phyloP scores from a whole-genome alignment of 2,888 invertebrate species.

The Drosophila austrosaltans region DNA sequence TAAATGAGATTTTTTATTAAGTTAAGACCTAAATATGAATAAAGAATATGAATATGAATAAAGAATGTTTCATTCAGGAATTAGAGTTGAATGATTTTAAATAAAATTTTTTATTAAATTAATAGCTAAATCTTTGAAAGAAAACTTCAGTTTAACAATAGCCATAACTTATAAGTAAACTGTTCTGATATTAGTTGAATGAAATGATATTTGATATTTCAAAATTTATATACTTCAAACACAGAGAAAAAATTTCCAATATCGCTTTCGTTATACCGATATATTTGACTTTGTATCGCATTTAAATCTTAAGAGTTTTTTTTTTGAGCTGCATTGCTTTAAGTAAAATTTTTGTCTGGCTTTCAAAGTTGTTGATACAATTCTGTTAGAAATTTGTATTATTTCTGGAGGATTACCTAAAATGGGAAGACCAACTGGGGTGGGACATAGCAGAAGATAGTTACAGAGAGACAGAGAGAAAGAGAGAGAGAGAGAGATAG shows the following conservation, averaged over 20 bases:
- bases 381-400: slow-evolving; percentile 71
- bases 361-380: slow-evolving; percentile 58
- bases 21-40: too few species aligned
- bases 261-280: neutral
- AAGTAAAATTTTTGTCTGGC: slow-evolving; percentile 72
- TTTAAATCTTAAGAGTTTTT: neutral
- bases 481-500: neutral
- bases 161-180: too few species aligned
- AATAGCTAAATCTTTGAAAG: too few species aligned
- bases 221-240: too few species aligned
- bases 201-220: too few species aligned
- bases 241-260: neutral
- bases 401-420: slow-evolving; percentile 31
- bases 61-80: too few species aligned
- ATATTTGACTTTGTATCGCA: slow-evolving; percentile 5
- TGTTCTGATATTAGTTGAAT: too few species aligned
- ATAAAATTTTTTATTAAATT: too few species aligned
- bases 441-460: slow-evolving; percentile 1
- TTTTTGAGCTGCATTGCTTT: slow-evolving; percentile 34
- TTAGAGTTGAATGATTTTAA: too few species aligned
- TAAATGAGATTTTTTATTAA: too few species aligned
- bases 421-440: slow-evolving; percentile 16
- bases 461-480: slow-evolving; percentile 19
- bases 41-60: too few species aligned
- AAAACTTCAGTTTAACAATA: too few species aligned